Evolutionary conservation across 2,888 invertebrate genomes (phyloP).

Genomic region (Pantelozetes paolii): DNA sequence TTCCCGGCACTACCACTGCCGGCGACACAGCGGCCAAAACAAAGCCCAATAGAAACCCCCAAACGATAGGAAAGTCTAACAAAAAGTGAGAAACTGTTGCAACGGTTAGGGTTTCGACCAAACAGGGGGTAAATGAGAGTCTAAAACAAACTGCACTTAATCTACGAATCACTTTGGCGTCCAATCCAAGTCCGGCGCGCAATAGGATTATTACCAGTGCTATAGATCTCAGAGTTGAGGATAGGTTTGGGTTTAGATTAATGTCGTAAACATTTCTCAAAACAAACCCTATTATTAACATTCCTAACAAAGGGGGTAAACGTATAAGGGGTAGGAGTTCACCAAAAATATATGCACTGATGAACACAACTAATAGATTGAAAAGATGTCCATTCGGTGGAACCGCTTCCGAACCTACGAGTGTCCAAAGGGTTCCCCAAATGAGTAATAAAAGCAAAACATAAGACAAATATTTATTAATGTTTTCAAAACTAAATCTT

Average conservation of each 20-base stretch:
- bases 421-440: neutral
- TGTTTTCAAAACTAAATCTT: neutral
- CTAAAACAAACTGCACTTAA: conserved; percentile 67
- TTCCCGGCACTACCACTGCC: conserved; percentile 89
- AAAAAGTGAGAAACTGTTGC: conserved; percentile 68
- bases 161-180: conserved; percentile 76
- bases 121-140: conserved; percentile 80
- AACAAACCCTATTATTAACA: conserved; percentile 45
- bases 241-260: conserved; percentile 23
- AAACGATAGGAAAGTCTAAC: conserved; percentile 76
- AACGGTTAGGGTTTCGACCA: conserved; percentile 68
- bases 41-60: conserved; percentile 61
- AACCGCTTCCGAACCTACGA: neutral
- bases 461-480: conserved; percentile 1
- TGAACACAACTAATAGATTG: conserved; percentile 41
- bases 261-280: conserved; percentile 41
- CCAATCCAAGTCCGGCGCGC: conserved; percentile 87
- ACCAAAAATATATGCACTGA: conserved; percentile 41
- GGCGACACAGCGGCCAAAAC: conserved; percentile 90
- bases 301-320: conserved; percentile 45
- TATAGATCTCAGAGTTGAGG: conserved; percentile 59
- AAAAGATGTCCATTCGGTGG: conserved; percentile 44
- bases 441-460: neutral
- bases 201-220: conserved; percentile 87
- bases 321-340: conserved; percentile 22